A percentile compares a stretch with the other conserved stretches of the same genome.
Evolutionary conservation across 1,140 invertebrate species (phyloP).

Genomic region (Coenobita brevimanus): DNA sequence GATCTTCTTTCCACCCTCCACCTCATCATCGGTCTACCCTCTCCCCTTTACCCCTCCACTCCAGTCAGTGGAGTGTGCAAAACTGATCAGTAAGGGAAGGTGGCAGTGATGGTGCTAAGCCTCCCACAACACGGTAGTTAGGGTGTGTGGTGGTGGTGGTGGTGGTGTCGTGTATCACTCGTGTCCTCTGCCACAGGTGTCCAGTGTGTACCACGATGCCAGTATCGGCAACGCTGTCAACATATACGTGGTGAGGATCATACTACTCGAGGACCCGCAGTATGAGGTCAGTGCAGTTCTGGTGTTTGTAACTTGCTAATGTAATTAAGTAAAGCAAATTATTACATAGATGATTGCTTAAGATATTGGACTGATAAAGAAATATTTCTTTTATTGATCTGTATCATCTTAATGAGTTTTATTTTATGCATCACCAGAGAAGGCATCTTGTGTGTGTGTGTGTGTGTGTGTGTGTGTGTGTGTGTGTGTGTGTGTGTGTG

Average conservation of each 20-base stretch:
- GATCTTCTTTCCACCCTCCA: too few species aligned
- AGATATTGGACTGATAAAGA: background rate
- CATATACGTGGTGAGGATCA: slow-evolving; percentile 88
- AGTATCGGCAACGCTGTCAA: slow-evolving; percentile 92
- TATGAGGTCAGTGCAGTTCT: slow-evolving; percentile 71
- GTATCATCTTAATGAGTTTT: too few species aligned
- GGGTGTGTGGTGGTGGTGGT: too few species aligned
- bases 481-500: background rate
- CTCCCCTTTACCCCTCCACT: too few species aligned
- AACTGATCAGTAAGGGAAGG: too few species aligned
- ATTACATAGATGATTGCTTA: background rate
- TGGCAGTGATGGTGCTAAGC: too few species aligned
- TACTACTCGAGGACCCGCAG: slow-evolving; percentile 78
- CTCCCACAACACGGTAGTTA: too few species aligned
- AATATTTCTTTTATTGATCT: too few species aligned
- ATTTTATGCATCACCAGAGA: background rate
- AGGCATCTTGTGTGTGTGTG: background rate
- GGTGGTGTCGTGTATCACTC: too few species aligned
- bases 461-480: background rate
- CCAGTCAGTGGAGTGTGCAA: too few species aligned
- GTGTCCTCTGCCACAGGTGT: slow-evolving; percentile 79
- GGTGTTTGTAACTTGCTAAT: background rate
- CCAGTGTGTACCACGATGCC: slow-evolving; percentile 88
- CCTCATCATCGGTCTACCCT: too few species aligned
- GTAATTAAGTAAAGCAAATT: background rate